phyloP scores from a whole-genome alignment of 2,113 vertebrate genomes.

The Bothrops jararaca region DNA sequence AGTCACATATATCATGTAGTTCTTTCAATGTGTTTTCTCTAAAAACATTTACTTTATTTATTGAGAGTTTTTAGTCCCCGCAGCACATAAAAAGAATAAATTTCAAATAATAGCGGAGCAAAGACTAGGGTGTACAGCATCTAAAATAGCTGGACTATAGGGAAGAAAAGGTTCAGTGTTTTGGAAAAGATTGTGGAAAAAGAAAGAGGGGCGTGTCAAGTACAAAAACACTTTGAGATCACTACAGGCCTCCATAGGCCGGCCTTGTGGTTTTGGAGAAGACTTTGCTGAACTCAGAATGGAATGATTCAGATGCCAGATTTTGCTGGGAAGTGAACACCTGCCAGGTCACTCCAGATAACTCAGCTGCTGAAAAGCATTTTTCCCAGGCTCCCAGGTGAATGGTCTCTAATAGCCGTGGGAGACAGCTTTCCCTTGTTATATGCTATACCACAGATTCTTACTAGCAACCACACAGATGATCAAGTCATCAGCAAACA shows the following conservation, averaged over 20 bases:
- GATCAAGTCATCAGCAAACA: slow-evolving; percentile 74
- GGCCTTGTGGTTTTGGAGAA: slow-evolving; percentile 49
- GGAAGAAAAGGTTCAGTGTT: not conserved
- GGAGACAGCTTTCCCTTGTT: slow-evolving; percentile 81
- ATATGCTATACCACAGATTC: slow-evolving; percentile 71
- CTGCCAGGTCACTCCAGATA: slow-evolving; percentile 78
- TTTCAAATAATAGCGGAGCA: not conserved
- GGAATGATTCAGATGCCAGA: slow-evolving; percentile 52
- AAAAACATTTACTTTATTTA: not conserved
- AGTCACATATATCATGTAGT: not conserved
- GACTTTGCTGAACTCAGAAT: slow-evolving; percentile 38
- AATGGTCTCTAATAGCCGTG: slow-evolving; percentile 79
- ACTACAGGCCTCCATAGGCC: not conserved
- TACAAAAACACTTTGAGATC: not conserved
- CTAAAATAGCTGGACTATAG: not conserved
- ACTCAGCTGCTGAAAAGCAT: slow-evolving; percentile 76
- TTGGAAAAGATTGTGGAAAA: not conserved
- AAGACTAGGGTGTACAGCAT: slow-evolving; percentile 18
- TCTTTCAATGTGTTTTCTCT: not conserved
- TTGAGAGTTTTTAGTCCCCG: not conserved
- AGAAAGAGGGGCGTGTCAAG: not conserved
- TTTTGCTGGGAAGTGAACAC: slow-evolving; percentile 72
- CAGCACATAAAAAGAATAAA: not conserved
- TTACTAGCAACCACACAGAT: slow-evolving; percentile 76
- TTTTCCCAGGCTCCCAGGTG: slow-evolving; percentile 84